A percentile compares a stretch with the other conserved stretches of the same genome.
phyloP scores from a whole-genome alignment of 1,140 invertebrate genomes.

The Drosophila repleta region DNA sequence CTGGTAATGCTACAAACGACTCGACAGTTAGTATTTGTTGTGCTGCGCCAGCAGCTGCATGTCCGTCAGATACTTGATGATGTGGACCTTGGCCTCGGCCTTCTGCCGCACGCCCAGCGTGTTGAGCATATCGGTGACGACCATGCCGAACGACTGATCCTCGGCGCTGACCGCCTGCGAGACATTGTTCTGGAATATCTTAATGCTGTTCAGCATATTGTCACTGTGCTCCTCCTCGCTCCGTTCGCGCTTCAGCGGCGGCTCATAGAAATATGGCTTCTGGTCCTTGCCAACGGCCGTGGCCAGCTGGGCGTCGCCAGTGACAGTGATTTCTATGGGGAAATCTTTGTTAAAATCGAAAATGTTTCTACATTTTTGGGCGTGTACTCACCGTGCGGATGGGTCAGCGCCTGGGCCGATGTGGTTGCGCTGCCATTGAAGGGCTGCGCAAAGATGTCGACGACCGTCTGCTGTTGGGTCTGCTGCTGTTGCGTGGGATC shows the following conservation, averaged over 20 bases:
- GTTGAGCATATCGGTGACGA: conserved; percentile 82
- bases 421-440: conserved; percentile 77
- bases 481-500: conserved; percentile 78
- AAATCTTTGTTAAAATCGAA: neutral
- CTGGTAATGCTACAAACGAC: conserved; percentile 43
- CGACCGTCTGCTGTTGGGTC: conserved; percentile 73
- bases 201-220: conserved; percentile 79
- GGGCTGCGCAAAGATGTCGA: conserved; percentile 77
- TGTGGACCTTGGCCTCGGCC: conserved; percentile 80
- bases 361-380: conserved; percentile 2
- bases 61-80: conserved; percentile 82
- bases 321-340: conserved; percentile 74
- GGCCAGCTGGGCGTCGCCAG: conserved; percentile 73
- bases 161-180: conserved; percentile 80
- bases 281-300: conserved; percentile 76
- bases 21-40: conserved; percentile 81
- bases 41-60: conserved; percentile 82
- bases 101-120: conserved; percentile 80
- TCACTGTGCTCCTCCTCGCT: conserved; percentile 78
- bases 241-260: conserved; percentile 75
- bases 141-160: conserved; percentile 81
- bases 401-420: conserved; percentile 73
- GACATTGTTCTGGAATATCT: conserved; percentile 80
- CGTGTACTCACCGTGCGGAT: conserved; percentile 72
- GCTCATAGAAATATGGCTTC: conserved; percentile 81